Evolutionary conservation across 2,113 vertebrate species (phyloP).

Genomic region (Geothlypis trichas): DNA sequence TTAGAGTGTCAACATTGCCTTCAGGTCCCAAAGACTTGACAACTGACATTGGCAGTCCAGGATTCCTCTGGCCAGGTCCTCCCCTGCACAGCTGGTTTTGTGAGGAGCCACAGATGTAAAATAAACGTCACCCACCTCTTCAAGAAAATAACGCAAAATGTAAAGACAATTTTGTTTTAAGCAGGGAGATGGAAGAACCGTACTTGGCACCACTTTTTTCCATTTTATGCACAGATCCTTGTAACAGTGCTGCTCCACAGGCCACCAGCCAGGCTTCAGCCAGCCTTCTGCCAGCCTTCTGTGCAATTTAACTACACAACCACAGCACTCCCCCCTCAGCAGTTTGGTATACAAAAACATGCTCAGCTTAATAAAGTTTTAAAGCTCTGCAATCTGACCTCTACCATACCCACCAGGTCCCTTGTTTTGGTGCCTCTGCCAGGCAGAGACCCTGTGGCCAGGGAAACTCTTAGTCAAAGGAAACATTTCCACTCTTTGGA

Average conservation of each 20-base stretch:
- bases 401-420: not conserved
- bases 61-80: not conserved
- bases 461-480: not conserved
- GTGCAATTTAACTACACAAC: not conserved
- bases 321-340: not conserved
- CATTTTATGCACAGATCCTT: not conserved
- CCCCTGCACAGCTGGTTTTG: not conserved
- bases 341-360: not conserved
- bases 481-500: not conserved
- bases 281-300: not conserved
- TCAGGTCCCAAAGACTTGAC: not conserved
- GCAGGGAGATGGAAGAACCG: not conserved
- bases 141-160: not conserved
- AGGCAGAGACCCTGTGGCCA: not conserved
- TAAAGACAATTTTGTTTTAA: not conserved
- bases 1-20: not conserved
- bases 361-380: not conserved
- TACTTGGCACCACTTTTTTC: not conserved
- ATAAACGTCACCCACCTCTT: not conserved
- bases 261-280: not conserved
- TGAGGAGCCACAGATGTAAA: not conserved
- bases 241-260: not conserved
- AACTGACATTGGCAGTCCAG: not conserved
- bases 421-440: not conserved
- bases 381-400: not conserved